phyloP scores from a whole-genome alignment of 1,140 invertebrate genomes.

The Bathynomus jamesi region DNA sequence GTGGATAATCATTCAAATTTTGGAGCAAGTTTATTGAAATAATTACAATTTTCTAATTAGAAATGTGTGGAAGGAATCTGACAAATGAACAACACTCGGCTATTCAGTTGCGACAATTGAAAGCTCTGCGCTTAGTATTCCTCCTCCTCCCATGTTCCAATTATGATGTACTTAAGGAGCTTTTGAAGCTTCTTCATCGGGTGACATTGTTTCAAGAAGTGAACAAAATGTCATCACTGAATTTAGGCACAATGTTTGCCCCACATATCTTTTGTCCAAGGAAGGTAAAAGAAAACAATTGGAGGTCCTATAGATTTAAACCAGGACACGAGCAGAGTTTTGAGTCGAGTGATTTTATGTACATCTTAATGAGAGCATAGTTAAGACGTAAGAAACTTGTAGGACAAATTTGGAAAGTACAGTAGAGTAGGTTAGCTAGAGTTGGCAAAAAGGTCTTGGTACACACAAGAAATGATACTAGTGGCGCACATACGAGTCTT shows the following conservation, averaged over 20 bases:
- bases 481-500: too few relatives aligned
- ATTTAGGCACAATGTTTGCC: slow-evolving; percentile 80
- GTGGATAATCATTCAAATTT: too few relatives aligned
- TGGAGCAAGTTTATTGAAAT: too few relatives aligned
- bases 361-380: too few relatives aligned
- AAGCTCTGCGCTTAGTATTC: slow-evolving; percentile 70
- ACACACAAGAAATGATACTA: too few relatives aligned
- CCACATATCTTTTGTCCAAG: slow-evolving; percentile 83
- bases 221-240: slow-evolving; percentile 83
- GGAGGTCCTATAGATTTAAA: neutral
- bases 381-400: too few relatives aligned
- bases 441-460: too few relatives aligned
- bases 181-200: slow-evolving; percentile 65
- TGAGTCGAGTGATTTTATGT: too few relatives aligned
- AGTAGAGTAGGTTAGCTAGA: too few relatives aligned
- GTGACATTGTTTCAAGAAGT: slow-evolving; percentile 60
- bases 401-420: too few relatives aligned
- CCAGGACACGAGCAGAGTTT: neutral
- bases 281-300: slow-evolving; percentile 49
- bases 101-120: slow-evolving; percentile 51
- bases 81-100: slow-evolving; percentile 15
- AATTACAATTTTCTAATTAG: too few relatives aligned
- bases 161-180: slow-evolving; percentile 61
- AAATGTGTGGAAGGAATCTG: slow-evolving; percentile 16
- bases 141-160: slow-evolving; percentile 68